Base-by-base conservation (phyloP, 2,888 invertebrate species). In the Acanthoscelides obtectus region DNA sequence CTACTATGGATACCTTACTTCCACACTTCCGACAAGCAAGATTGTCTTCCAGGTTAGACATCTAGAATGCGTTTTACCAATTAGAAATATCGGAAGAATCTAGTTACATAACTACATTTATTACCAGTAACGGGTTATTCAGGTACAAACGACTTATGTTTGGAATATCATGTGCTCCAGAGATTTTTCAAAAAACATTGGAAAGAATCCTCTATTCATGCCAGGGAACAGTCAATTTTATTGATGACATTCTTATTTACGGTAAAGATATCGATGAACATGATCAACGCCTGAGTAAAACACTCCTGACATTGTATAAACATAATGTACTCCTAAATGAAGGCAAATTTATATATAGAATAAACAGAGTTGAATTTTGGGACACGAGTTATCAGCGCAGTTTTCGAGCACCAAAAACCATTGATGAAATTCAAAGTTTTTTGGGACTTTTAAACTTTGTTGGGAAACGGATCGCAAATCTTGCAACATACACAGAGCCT, bases 401-500 rank as follows among this genome's bases (percentile, higher is more conserved):
- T 4, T 66, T 67, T 45, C 6, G 70, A 27, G 22, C 65, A 19
- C 72, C 71, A 69, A 66, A 25, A 19, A 68, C 63, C 0, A 68
- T 71, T 2, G 75, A 75, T 63, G 76, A 80, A 70, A 63, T 80
- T 25, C 25, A 25, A 25, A 25, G 25, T 8, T 25, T 25, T 65
- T 68, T 80, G 0, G 81, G 80, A 8, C 67, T 81, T 12, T 76
- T 81, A 3, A 83, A 83, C 71, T 84, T 81, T 71, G 67, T 70
- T 8, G 73, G 70, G 2, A 71, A 72, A 22, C 80, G 75, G 63
- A 78, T 83, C 0, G 77, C 80, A 27, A 75, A 69, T 80, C 22
- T 73, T 73, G 73, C 76, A 20, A 76, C 75, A 8, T 22, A 72
- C 17, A 76, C 75, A 67, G 68, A 76, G 75, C 66, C 75, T 19